Evolutionary conservation across 2,113 vertebrate species (phyloP), one percentile per base, ranked within the genome.

Genomic region (Paedocypris sp.): DNA sequence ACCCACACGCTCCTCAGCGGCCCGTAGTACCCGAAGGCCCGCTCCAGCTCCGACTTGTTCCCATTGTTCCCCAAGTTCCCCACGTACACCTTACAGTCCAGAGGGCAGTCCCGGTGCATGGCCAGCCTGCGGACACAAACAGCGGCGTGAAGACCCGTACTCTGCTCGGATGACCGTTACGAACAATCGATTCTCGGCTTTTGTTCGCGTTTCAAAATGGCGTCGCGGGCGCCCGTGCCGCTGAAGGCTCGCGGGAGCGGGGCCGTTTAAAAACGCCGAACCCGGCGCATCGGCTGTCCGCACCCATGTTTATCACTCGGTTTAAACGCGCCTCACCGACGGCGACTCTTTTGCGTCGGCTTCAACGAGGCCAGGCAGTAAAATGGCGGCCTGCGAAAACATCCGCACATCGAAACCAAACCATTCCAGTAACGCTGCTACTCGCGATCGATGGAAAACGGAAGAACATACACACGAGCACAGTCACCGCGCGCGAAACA

Each of bases 21-120:
- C 47, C 95, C 95, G 5, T 99, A 99, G 75, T 98, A 99, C 67
- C 95, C 93, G 63, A 98, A 99, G 1, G 94, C 83, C 52, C 93
- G 76, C 67, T 99, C 95, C 70, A 99, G 59, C 69, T 99, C 95
- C 0, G 95, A 96, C 74, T 99, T 99, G 83, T 99, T 99, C 60
- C 95, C 95, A 88, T 96, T 99, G 70, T 94, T 99, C 18, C 95
- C 95, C 74, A 99, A 84, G 77, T 99, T 99, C 64, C 95, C 95
- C 61, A 99, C 95, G 2, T 99, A 99, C 69, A 99, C 93, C 72
- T 99, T 99, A 76, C 95, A 99, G 79, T 99, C 95, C 62, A 99
- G 83, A 1, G 95, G 95, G 81, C 95, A 99, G 71, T 97, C 95
- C 62, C 94, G 90, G 84, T 98, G 93, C 95, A 98, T 97, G 60